Evolutionary conservation across 2,113 vertebrate species (phyloP).

Genomic region (Corydoras maculifer): DNA sequence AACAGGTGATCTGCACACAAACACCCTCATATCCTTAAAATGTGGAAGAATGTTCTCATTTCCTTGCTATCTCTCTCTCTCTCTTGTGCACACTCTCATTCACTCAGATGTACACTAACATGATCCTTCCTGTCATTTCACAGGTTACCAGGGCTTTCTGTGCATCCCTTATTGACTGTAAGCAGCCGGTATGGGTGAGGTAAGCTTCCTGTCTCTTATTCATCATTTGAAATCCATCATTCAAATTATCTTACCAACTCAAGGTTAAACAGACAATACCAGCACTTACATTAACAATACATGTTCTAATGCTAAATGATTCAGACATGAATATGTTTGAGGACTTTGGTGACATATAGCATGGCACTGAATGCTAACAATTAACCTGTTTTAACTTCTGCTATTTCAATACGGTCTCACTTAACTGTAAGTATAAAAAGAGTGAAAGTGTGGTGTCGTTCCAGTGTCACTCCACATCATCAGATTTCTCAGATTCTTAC

Average conservation of each 20-base stretch:
- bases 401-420: too few relatives aligned
- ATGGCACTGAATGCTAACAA: too few relatives aligned
- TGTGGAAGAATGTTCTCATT: conserved; percentile 33
- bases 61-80: neutral
- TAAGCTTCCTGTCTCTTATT: neutral
- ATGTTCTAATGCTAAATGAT: too few relatives aligned
- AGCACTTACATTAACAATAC: too few relatives aligned
- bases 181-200: neutral
- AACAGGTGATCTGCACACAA: conserved; percentile 6
- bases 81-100: neutral
- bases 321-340: too few relatives aligned
- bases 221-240: neutral
- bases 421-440: too few relatives aligned
- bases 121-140: neutral
- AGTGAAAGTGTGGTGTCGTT: too few relatives aligned
- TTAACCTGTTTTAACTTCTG: too few relatives aligned
- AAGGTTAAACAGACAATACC: neutral
- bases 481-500: too few relatives aligned
- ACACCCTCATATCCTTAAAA: neutral
- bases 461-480: too few relatives aligned
- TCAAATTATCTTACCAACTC: neutral
- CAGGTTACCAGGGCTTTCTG: conserved; percentile 8
- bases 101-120: neutral
- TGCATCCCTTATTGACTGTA: conserved; percentile 16
- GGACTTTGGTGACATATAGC: too few relatives aligned